Conservation (phyloP, 2,888 invertebrate species). For the Torymus auratus region DNA sequence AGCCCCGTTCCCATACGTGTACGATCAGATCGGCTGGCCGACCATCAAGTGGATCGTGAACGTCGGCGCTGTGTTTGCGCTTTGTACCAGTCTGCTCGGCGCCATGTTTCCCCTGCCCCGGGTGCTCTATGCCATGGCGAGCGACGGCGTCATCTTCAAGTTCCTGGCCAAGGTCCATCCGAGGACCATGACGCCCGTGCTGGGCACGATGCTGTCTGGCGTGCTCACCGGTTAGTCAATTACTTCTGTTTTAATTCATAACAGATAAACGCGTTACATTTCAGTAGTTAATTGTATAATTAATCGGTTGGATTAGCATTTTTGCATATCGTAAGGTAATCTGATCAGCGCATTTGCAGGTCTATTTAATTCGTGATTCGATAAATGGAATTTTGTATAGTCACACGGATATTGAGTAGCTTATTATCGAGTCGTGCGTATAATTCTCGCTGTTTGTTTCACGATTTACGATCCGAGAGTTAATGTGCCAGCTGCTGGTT, state of each 20-base stretch:
- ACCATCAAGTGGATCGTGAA: slow-evolving; percentile 93
- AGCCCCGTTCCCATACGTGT: slow-evolving; percentile 93
- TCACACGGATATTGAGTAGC: no score
- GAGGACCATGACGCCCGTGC: slow-evolving; percentile 87
- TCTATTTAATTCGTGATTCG: no score
- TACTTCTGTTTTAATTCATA: background rate
- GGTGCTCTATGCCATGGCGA: slow-evolving; percentile 93
- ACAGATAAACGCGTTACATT: no score
- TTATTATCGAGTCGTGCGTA: no score
- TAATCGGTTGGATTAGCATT: no score
- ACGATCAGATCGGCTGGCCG: slow-evolving; percentile 86
- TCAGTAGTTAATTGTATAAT: no score
- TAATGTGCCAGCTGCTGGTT: no score
- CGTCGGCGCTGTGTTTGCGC: slow-evolving; percentile 92
- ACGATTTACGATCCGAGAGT: no score
- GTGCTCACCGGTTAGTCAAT: slow-evolving; percentile 82
- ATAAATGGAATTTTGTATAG: no score
- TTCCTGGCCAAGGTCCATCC: slow-evolving; percentile 83
- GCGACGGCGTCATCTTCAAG: slow-evolving; percentile 90
- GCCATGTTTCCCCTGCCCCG: slow-evolving; percentile 93
- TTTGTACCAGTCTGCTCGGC: slow-evolving; percentile 91
- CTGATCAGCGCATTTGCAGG: no score
- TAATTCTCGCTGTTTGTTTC: no score
- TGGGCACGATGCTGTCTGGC: slow-evolving; percentile 88
- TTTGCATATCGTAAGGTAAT: no score